These are phyloP conservation scores for Rhynchotus rufescens DNA, from an alignment of 2,797 vertebrate species.

Conservation along the genomic window DNA sequence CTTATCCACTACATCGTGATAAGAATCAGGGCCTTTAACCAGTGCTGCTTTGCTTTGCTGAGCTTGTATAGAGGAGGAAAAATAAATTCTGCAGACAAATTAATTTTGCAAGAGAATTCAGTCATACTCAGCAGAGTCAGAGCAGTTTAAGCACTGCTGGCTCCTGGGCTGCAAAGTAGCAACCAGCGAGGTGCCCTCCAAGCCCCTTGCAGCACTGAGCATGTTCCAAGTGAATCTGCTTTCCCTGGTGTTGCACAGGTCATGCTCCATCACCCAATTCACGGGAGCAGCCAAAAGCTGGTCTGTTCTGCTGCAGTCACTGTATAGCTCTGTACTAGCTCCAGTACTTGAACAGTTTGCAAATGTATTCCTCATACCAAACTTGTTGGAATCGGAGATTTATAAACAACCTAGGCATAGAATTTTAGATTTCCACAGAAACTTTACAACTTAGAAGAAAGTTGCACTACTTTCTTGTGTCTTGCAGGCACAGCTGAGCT, in stretches of 20 bases:
- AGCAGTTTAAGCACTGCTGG: not conserved
- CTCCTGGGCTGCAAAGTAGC: rapidly evolving
- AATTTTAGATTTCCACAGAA: not conserved
- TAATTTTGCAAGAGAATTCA: not conserved
- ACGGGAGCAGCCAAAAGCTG: not conserved
- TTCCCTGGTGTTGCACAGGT: not conserved
- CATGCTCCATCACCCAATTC: not conserved
- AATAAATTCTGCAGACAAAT: not conserved
- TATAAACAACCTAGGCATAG: not conserved
- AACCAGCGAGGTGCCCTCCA: not conserved
- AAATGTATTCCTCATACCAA: not conserved
- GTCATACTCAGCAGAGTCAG: not conserved
- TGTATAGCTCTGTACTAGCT: not conserved
- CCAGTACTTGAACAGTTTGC: not conserved
- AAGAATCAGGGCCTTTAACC: not conserved
- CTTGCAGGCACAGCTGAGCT: constrained; percentile 55
- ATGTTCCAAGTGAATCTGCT: not conserved
- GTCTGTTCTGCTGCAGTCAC: not conserved
- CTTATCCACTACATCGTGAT: not conserved
- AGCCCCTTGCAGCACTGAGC: not conserved
- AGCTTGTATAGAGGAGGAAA: not conserved
- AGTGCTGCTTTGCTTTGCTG: not conserved
- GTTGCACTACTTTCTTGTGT: not conserved
- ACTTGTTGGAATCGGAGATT: not conserved
- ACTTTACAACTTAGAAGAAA: not conserved